Evolutionary conservation across 2,797 vertebrate genomes (phyloP), one percentile per base, ranked within the genome.

Genomic region (Epinephelus coioides): DNA sequence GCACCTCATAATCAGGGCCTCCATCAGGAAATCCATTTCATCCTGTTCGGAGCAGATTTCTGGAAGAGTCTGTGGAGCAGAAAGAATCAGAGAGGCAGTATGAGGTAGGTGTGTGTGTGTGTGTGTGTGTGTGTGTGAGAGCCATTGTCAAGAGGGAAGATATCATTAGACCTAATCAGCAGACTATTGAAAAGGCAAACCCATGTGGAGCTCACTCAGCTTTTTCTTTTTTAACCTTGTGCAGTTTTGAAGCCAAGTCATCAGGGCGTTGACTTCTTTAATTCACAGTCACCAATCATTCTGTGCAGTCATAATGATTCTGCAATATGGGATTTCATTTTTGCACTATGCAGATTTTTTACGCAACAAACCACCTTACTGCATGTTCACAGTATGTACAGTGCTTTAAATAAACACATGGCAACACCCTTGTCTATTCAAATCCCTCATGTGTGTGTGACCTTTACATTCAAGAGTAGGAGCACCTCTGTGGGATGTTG

Each of bases 11-110:
- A 98, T 98, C 88, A 99, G 79, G 0, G 95, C 97, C 93, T 99
- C 97, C 96, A 97, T 98, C 82, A 99, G 95, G 93, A 99, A 99
- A 95, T 98, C 97, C 96, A 97, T 96, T 90, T 98, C 96, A 71
- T 98, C 97, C 86, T 98, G 97, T 69, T 96, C 96, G 5, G 97
- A 99, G 90, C 97, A 98, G 93, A 99, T 96, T 95, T 98, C 97
- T 40, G 97, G 97, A 85, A 99, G 94, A 18, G 97, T 98, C 97
- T 99, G 90, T 85, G 83, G 51, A 76, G 76, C 65, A 86, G 62
- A 89, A 66, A 65, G 46, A 62, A 56, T 67, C 54, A 83, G 56
- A 80, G 62, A 84, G 49, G 25, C 25, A 62, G 53, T 56, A 19
- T 78, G 27, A 73, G 50, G 46, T 21, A 21, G 21, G 9, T 34